Evolutionary conservation across 2,888 invertebrate genomes (phyloP).

Genomic region (Drosophila flavopinicola): DNA sequence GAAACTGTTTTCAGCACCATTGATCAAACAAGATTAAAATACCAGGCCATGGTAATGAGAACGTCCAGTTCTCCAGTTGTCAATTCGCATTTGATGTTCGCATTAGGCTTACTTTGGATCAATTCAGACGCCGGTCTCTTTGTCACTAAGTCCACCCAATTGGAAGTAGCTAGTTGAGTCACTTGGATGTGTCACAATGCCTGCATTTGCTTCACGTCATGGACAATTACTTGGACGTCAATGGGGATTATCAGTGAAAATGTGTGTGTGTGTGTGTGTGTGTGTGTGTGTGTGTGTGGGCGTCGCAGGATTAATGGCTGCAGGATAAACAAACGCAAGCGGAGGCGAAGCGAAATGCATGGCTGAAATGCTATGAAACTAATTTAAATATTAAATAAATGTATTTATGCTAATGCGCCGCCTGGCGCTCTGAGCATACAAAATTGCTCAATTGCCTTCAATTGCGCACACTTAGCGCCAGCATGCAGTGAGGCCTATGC

Average conservation of each 20-base stretch:
- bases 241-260: constrained; percentile 53
- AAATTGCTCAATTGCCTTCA: constrained; percentile 73
- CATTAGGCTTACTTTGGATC: constrained; percentile 13
- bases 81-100: constrained; percentile 33
- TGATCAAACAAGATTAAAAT: background rate
- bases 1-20: background rate
- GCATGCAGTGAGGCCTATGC: constrained; percentile 17
- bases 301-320: constrained; percentile 28
- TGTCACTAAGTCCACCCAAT: constrained; percentile 37
- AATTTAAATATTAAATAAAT: constrained; percentile 79
- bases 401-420: constrained; percentile 72
- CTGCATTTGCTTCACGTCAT: constrained; percentile 47
- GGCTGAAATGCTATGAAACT: constrained; percentile 56
- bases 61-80: constrained; percentile 16
- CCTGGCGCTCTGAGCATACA: constrained; percentile 38
- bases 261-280: background rate
- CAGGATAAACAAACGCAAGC: constrained; percentile 13
- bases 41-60: constrained; percentile 6
- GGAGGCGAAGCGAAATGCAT: constrained; percentile 43
- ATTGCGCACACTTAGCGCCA: constrained; percentile 69
- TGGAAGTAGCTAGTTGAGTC: constrained; percentile 14
- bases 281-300: background rate
- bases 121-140: constrained; percentile 4
- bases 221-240: constrained; percentile 55
- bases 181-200: constrained; percentile 19